These are phyloP conservation scores for Beris morrisii DNA, from an alignment of 2,888 invertebrate genomes.

Conservation along the genomic window DNA sequence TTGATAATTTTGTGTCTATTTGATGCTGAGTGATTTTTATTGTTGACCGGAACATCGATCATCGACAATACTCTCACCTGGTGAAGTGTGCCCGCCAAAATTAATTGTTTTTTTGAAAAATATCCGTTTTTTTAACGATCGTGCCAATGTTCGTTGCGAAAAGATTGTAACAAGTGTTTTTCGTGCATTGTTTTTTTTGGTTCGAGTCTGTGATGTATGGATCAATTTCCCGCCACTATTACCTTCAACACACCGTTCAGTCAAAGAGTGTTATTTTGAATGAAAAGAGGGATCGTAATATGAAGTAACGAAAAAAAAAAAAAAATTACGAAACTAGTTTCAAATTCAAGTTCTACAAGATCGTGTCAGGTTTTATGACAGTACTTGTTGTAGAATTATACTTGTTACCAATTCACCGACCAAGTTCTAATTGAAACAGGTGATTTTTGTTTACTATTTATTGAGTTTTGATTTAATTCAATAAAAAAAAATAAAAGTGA, in stretches of 20 bases:
- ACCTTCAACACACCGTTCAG: slow-evolving; percentile 1
- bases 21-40: neutral
- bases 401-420: slow-evolving; percentile 25
- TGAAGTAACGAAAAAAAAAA: slow-evolving; percentile 15
- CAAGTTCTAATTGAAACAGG: slow-evolving; percentile 32
- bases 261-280: slow-evolving; percentile 13
- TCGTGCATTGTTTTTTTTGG: too few relatives aligned
- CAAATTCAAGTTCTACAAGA: slow-evolving; percentile 40
- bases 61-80: too few relatives aligned
- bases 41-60: too few relatives aligned
- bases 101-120: too few relatives aligned
- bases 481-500: too few relatives aligned
- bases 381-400: slow-evolving; percentile 33
- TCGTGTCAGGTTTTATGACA: slow-evolving; percentile 37
- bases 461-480: neutral
- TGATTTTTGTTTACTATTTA: slow-evolving; percentile 20
- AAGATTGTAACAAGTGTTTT: too few relatives aligned
- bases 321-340: slow-evolving; percentile 36
- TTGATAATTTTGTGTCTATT: slow-evolving; percentile 1
- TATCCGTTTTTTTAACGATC: too few relatives aligned
- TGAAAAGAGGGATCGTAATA: slow-evolving; percentile 23
- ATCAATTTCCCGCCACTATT: too few relatives aligned
- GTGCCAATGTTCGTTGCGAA: neutral
- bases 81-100: too few relatives aligned
- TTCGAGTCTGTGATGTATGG: too few relatives aligned